phyloP scores from a whole-genome alignment of 2,888 invertebrate genomes.

The Folsomia manolachei region DNA sequence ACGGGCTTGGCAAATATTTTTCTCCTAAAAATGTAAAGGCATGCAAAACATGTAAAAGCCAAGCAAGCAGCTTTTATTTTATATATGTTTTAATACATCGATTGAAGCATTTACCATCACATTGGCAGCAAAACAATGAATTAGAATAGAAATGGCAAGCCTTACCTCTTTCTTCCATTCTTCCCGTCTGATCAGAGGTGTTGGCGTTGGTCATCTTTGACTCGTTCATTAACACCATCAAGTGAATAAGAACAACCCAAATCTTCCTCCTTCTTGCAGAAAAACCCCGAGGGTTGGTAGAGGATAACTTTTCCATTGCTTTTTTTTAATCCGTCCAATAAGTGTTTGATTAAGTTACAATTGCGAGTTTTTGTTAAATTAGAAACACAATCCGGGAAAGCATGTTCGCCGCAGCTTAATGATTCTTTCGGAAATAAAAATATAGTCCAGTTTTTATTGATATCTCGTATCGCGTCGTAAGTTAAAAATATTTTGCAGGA shows the following conservation, averaged over 20 bases:
- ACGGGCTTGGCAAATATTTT: not conserved
- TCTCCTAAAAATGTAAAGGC: not conserved
- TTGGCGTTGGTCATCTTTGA: slow-evolving; percentile 17
- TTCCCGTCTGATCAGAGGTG: slow-evolving; percentile 36
- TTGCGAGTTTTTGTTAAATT: not conserved
- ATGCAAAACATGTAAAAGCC: not conserved
- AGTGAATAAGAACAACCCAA: slow-evolving; percentile 15
- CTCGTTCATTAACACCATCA: slow-evolving; percentile 27
- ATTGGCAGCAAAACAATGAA: too few relatives aligned
- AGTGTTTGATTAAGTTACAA: not conserved
- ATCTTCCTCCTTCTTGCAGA: not conserved
- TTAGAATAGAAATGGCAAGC: too few relatives aligned
- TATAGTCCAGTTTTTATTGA: too few relatives aligned
- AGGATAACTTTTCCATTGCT: not conserved
- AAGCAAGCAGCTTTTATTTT: too few relatives aligned
- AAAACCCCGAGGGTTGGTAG: not conserved
- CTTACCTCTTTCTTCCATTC: slow-evolving; percentile 50
- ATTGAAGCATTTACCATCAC: too few relatives aligned
- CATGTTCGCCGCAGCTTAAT: too few relatives aligned
- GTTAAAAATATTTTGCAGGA: too few relatives aligned
- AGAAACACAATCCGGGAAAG: too few relatives aligned
- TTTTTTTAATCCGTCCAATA: not conserved
- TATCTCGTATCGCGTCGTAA: too few relatives aligned
- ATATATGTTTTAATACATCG: too few relatives aligned
- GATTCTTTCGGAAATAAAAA: too few relatives aligned